Evolutionary conservation across 2,888 invertebrate species (phyloP), one percentile per base, ranked within the genome.

Genomic region (Lydus trimaculatus): DNA sequence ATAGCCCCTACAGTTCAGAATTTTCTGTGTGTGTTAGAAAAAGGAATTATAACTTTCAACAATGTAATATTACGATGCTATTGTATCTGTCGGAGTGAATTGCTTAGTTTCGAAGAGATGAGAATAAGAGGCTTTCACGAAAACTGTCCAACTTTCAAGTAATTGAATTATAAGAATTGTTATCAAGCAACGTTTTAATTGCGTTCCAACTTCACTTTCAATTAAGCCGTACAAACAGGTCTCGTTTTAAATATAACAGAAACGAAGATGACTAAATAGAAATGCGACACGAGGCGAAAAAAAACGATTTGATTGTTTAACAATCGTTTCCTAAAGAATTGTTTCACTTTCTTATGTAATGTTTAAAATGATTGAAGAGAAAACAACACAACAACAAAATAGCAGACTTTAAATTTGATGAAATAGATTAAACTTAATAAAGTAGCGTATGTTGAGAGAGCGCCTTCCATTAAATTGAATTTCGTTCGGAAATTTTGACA

Each of bases 141-240:
- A 67, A 67, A 63, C 67, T 70, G 70, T 67, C 70, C 67, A 67
- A 70, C 64, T 70, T 70, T 63, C 65, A 65, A 52, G 23, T 67
- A 70, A 70, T 67, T 65, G 67, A 70, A 70, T 70, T 67, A 70
- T 67, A 67, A 70, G 70, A 67, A 70, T 67, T 67, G 70, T 70
- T 67, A 70, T 70, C 70, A 70, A 70, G 67, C 70, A 70, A 67
- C 66, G 70, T 67, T 70, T 70, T 70, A 70, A 70, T 67, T 70
- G 70, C 70, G 70, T 67, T 70, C 65, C 70, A 67, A 70, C 66
- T 67, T 70, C 66, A 70, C 70, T 70, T 66, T 66, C 70, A 66
- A 67, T 70, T 70, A 70, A 61, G 33, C 58, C 65, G 62, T 65
- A 62, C 61, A 56, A 58, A 23, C 64, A 67, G 67, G 64, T 64